Conservation (phyloP, 2,797 vertebrate species). For the Orientallactaga sibirica region DNA sequence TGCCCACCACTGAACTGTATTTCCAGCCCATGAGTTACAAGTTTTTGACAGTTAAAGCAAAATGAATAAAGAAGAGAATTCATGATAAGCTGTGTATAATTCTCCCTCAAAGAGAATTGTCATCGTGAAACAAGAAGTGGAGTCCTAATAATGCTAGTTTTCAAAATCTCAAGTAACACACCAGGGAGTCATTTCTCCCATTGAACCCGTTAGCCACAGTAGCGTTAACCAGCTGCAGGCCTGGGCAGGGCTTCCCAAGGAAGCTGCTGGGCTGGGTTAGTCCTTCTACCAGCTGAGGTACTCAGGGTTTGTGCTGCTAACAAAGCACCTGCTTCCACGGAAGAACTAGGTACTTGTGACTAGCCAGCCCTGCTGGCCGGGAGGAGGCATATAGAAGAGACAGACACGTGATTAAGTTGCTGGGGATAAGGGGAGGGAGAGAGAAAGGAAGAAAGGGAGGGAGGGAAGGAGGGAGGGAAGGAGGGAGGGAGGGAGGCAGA, state of each 20-base stretch:
- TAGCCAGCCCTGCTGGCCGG: neutral
- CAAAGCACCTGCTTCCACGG: fast-evolving
- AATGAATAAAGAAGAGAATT: neutral
- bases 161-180: neutral
- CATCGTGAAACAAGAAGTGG: neutral
- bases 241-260: neutral
- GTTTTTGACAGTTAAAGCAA: neutral
- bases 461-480: neutral
- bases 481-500: too few species aligned
- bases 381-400: neutral
- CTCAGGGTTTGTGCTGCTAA: neutral
- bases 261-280: neutral
- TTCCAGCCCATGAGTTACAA: neutral
- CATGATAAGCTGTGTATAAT: neutral
- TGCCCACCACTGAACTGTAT: too few species aligned
- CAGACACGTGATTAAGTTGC: fast-evolving
- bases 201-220: neutral
- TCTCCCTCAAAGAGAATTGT: neutral
- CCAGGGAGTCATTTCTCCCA: neutral
- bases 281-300: too few species aligned
- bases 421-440: fast-evolving
- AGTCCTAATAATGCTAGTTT: neutral
- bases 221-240: neutral
- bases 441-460: too few species aligned
- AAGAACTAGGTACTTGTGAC: neutral